phyloP scores from a whole-genome alignment of 2,113 vertebrate genomes.

The Peromyscus californicus region DNA sequence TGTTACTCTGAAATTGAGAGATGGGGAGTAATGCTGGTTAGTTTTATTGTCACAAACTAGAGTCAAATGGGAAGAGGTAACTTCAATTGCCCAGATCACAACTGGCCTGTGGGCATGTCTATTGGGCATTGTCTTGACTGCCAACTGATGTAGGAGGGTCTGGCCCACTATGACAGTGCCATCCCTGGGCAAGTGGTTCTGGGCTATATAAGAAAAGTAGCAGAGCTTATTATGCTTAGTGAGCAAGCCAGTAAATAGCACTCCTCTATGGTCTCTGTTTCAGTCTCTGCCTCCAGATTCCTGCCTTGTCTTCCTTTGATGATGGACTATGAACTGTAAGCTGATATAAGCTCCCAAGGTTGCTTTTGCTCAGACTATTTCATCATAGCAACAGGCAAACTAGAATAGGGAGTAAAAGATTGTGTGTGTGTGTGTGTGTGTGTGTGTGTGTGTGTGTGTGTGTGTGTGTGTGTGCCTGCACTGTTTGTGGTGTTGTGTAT shows the following conservation, averaged over 20 bases:
- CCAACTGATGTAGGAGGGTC: not conserved
- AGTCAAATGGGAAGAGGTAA: not conserved
- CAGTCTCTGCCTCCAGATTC: not conserved
- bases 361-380: not conserved
- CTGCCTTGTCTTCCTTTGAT: not conserved
- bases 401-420: not conserved
- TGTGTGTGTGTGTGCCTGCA: accelerated
- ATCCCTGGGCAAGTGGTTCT: not conserved
- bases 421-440: not conserved
- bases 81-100: not conserved
- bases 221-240: not conserved
- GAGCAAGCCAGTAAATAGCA: not conserved
- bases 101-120: not conserved
- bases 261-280: not conserved
- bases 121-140: not conserved
- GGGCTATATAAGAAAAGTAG: not conserved
- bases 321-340: not conserved
- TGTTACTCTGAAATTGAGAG: conserved; percentile 28
- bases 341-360: not conserved
- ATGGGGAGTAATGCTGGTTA: not conserved
- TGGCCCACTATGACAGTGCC: not conserved
- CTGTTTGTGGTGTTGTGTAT: not conserved
- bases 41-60: not conserved
- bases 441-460: not conserved
- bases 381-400: not conserved